Evolutionary conservation across 1,140 invertebrate genomes (phyloP).

Genomic region (Drosophila pandora): DNA sequence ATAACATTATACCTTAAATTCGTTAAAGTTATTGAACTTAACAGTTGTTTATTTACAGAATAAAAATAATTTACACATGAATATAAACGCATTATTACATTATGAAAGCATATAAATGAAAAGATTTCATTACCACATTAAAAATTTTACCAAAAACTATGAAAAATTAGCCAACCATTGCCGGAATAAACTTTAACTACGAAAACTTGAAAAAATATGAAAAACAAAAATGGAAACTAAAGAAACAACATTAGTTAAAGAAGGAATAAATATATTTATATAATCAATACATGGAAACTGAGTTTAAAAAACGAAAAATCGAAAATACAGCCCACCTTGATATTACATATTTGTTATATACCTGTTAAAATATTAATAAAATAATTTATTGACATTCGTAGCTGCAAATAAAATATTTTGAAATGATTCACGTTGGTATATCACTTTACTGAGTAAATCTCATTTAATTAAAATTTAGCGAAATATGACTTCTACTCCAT

Average conservation of each 20-base stretch:
- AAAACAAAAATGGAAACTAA: slow-evolving; percentile 22
- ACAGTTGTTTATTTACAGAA: slow-evolving; percentile 63
- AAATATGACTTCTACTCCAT: too few species aligned
- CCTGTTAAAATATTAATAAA: slow-evolving; percentile 75
- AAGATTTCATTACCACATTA: slow-evolving; percentile 48
- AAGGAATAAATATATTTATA: slow-evolving; percentile 47
- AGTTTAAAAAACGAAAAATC: slow-evolving; percentile 78
- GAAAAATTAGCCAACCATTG: slow-evolving; percentile 77
- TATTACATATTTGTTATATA: slow-evolving; percentile 83
- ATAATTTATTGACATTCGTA: slow-evolving; percentile 75
- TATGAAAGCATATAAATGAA: slow-evolving; percentile 21
- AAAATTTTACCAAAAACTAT: slow-evolving; percentile 53
- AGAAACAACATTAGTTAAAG: slow-evolving; percentile 24
- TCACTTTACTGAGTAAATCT: not conserved
- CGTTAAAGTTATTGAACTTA: slow-evolving; percentile 63
- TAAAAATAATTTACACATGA: slow-evolving; percentile 28
- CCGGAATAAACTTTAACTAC: slow-evolving; percentile 60
- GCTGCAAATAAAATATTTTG: slow-evolving; percentile 76
- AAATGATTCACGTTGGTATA: not conserved
- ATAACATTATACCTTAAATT: slow-evolving; percentile 31
- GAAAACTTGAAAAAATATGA: slow-evolving; percentile 35
- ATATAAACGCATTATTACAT: slow-evolving; percentile 36
- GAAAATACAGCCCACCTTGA: slow-evolving; percentile 83
- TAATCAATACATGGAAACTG: slow-evolving; percentile 69
- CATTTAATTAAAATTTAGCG: too few species aligned